A percentile compares a stretch with the other conserved stretches of the same genome.
Evolutionary conservation across 2,888 invertebrate species (phyloP).

Genomic region (Carterocephalus palaemon): DNA sequence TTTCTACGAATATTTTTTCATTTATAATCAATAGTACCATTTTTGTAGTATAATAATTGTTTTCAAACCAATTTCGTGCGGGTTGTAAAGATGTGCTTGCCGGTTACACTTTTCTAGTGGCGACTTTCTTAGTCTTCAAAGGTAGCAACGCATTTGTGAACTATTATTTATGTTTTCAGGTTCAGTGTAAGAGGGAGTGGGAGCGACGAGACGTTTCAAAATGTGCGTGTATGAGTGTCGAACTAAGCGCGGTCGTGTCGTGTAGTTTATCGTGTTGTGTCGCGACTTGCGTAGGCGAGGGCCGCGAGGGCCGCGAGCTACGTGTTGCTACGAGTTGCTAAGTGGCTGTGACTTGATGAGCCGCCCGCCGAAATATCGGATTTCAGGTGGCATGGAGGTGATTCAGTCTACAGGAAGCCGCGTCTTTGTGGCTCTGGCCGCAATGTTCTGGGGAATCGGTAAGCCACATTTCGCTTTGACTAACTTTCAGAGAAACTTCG

Average conservation of each 20-base stretch:
- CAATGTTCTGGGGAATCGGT: conserved; percentile 73
- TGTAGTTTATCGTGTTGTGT: conserved; percentile 25
- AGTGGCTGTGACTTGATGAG: conserved; percentile 13
- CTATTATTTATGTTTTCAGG: conserved; percentile 45
- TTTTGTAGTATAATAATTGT: too few species aligned
- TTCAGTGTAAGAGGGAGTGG: conserved; percentile 38
- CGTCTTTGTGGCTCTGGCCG: conserved; percentile 69
- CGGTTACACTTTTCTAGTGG: too few species aligned
- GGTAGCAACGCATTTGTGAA: too few species aligned
- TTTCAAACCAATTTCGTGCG: too few species aligned
- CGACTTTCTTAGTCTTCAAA: too few species aligned
- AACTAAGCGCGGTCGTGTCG: conserved; percentile 43
- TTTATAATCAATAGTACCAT: too few species aligned
- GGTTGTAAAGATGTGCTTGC: too few species aligned
- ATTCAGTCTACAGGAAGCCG: conserved; percentile 60
- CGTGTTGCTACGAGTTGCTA: conserved; percentile 29
- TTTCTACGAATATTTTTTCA: conserved; percentile 42
- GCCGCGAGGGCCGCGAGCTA: too few species aligned
- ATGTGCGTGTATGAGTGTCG: conserved; percentile 55
- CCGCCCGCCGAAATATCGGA: conserved; percentile 31
- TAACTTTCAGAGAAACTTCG: neutral
- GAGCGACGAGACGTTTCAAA: conserved; percentile 35
- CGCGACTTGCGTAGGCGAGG: conserved; percentile 29
- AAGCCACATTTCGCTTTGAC: conserved; percentile 37
- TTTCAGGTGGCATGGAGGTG: conserved; percentile 64